Evolutionary conservation across 2,797 vertebrate genomes (phyloP).

Genomic region (Heterohyrax brucei): DNA sequence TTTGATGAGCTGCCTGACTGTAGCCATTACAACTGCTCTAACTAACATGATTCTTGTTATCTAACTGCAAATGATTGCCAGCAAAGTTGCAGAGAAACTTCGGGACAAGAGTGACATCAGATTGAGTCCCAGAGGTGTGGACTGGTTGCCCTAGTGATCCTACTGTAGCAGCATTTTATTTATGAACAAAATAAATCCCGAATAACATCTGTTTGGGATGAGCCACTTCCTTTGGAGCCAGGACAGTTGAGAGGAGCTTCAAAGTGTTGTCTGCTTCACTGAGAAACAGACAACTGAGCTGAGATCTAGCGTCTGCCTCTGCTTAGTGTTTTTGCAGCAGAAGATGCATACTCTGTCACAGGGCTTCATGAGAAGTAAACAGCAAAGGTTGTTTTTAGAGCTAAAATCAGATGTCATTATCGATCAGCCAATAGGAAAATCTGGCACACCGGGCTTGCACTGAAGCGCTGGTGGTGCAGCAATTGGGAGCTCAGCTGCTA

Average conservation of each 20-base stretch:
- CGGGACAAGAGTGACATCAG: slow-evolving; percentile 3
- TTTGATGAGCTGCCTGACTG: not conserved
- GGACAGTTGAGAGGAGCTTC: not conserved
- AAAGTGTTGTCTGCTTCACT: slow-evolving; percentile 49
- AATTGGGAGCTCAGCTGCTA: too few relatives aligned
- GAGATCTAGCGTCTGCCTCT: not conserved
- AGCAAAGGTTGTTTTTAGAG: not conserved
- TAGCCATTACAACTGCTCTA: not conserved
- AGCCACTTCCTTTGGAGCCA: slow-evolving; percentile 42
- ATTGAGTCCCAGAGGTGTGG: not conserved
- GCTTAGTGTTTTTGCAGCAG: not conserved
- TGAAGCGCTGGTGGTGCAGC: too few relatives aligned
- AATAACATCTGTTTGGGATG: not conserved
- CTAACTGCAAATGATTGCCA: not conserved
- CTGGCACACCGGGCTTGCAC: not conserved
- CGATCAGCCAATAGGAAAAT: not conserved
- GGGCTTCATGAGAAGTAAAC: not conserved
- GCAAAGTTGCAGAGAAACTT: not conserved
- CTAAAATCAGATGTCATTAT: not conserved
- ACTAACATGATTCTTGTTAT: not conserved
- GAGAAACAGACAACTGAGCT: slow-evolving; percentile 17
- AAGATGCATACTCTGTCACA: not conserved
- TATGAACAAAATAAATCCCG: slow-evolving; percentile 71
- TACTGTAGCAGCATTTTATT: slow-evolving; percentile 55
- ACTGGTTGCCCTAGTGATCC: not conserved